phyloP scores from a whole-genome alignment of 2,797 vertebrate species.

The Pseudomugil gertrudae region DNA sequence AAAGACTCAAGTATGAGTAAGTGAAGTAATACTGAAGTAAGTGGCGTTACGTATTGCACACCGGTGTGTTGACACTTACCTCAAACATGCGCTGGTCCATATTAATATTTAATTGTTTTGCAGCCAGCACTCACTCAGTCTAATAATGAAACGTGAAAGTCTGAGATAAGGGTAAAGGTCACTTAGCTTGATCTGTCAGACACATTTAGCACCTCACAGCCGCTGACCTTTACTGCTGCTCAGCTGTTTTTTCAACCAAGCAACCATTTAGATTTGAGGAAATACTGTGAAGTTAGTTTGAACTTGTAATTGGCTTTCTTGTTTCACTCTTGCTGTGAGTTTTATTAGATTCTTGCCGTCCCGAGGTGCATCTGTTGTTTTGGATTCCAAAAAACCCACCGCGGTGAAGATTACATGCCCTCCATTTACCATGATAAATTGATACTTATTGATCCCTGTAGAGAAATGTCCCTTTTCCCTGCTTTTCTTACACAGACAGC shows the following conservation, averaged over 20 bases:
- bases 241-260: constrained; percentile 32
- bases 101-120: constrained; percentile 10
- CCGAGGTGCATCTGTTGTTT: constrained; percentile 37
- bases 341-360: constrained; percentile 55
- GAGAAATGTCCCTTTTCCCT: constrained; percentile 41
- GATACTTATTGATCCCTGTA: constrained; percentile 56
- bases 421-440: constrained; percentile 54
- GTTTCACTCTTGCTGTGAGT: constrained; percentile 43
- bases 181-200: constrained; percentile 39
- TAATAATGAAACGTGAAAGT: constrained; percentile 28
- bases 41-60: too few relatives aligned
- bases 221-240: constrained; percentile 36
- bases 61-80: neutral
- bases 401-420: constrained; percentile 43
- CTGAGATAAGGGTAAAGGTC: constrained; percentile 39
- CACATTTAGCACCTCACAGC: constrained; percentile 44
- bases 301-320: constrained; percentile 44
- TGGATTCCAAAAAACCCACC: constrained; percentile 17
- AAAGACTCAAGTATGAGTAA: neutral
- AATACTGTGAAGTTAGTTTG: constrained; percentile 28
- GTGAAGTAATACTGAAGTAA: too few relatives aligned
- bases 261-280: constrained; percentile 29
- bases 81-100: constrained; percentile 4
- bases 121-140: neutral
- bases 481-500: constrained; percentile 21